These are phyloP conservation scores for Apis laboriosa DNA, from an alignment of 1,140 invertebrate species.

Conservation along the genomic window DNA sequence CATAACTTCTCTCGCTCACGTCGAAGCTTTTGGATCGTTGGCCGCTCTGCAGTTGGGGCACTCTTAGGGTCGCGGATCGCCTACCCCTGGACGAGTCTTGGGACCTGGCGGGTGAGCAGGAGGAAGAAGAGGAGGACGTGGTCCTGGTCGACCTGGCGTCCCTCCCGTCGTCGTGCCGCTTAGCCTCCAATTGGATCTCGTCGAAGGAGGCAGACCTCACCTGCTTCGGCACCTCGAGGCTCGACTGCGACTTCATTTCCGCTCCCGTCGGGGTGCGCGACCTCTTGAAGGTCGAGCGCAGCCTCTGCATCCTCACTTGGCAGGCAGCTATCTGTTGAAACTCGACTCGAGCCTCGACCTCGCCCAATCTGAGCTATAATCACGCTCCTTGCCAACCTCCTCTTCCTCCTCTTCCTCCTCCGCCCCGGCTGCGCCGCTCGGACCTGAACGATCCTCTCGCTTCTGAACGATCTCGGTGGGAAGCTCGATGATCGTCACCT, in stretches of 20 bases:
- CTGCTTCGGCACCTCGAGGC: slow-evolving; percentile 93
- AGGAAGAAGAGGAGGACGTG: slow-evolving; percentile 73
- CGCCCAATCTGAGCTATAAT: background rate
- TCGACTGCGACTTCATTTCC: slow-evolving; percentile 94
- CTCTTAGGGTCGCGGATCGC: slow-evolving; percentile 81
- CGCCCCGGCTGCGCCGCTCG: background rate
- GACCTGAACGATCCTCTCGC: slow-evolving; percentile 16
- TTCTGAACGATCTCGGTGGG: slow-evolving; percentile 43
- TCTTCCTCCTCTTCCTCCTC: slow-evolving; percentile 60
- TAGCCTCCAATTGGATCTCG: slow-evolving; percentile 91
- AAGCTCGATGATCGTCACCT: slow-evolving; percentile 48
- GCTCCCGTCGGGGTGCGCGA: slow-evolving; percentile 92
- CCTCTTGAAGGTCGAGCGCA: slow-evolving; percentile 92
- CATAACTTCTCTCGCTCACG: slow-evolving; percentile 85
- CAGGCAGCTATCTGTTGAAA: slow-evolving; percentile 67
- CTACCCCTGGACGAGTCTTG: slow-evolving; percentile 74
- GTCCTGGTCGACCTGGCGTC: slow-evolving; percentile 49
- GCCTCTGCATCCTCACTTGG: slow-evolving; percentile 85
- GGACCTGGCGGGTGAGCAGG: slow-evolving; percentile 75
- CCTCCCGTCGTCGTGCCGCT: slow-evolving; percentile 78
- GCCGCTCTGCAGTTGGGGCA: slow-evolving; percentile 84
- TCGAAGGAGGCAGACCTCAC: slow-evolving; percentile 92
- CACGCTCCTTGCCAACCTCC: slow-evolving; percentile 27
- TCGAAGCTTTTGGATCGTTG: slow-evolving; percentile 90
- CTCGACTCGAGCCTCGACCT: background rate